These are phyloP conservation scores for Pararge aegeria DNA, from an alignment of 1,140 invertebrate genomes.

Conservation along the genomic window DNA sequence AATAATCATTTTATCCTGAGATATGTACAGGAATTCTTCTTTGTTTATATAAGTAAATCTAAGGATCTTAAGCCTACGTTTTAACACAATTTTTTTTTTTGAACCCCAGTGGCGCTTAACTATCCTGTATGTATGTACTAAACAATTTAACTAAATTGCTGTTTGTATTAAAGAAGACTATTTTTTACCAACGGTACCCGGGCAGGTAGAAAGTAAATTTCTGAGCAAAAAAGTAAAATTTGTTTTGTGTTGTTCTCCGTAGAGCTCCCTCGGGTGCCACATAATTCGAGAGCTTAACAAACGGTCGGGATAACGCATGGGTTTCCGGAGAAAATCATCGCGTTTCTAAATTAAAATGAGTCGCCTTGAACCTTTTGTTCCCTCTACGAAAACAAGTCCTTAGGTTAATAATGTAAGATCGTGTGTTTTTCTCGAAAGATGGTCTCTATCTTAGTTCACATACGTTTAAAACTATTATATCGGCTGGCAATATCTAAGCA, in stretches of 20 bases:
- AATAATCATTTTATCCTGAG: no score
- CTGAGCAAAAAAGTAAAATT: slow-evolving; percentile 52
- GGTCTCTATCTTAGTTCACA: no score
- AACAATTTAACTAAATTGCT: slow-evolving; percentile 31
- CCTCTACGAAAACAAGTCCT: not conserved
- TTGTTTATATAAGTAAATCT: slow-evolving; percentile 1
- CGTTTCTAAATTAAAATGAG: slow-evolving; percentile 43
- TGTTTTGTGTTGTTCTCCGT: slow-evolving; percentile 45
- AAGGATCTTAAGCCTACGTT: no score
- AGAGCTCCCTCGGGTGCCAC: slow-evolving; percentile 44
- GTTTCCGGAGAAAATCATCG: slow-evolving; percentile 46
- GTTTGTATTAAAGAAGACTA: slow-evolving; percentile 41
- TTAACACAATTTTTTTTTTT: slow-evolving; percentile 4
- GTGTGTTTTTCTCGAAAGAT: no score
- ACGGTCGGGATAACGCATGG: slow-evolving; percentile 44
- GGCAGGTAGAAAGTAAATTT: slow-evolving; percentile 43
- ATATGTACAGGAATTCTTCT: no score
- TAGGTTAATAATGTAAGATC: not conserved
- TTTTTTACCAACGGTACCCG: slow-evolving; percentile 37
- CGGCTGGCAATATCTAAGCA: no score
- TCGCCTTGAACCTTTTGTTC: slow-evolving; percentile 19
- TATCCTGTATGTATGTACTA: slow-evolving; percentile 19
- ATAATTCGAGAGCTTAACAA: slow-evolving; percentile 50
- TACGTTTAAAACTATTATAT: no score
- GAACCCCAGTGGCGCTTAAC: slow-evolving; percentile 8